These are phyloP conservation scores for Varanus komodoensis DNA, from an alignment of 2,113 vertebrate genomes.

Conservation along the genomic window DNA sequence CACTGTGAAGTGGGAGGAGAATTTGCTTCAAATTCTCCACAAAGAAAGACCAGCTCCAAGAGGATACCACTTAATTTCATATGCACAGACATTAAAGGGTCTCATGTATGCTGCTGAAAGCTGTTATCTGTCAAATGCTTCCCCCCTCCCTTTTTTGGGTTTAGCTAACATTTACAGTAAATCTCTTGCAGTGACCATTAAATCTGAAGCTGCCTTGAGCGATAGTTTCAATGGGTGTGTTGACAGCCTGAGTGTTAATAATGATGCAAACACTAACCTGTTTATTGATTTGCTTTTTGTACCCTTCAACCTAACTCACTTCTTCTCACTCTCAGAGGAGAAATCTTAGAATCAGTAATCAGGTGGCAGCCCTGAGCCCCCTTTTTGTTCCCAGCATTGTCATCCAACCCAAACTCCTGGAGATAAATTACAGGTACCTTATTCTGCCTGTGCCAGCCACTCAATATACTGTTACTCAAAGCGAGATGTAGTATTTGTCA, in stretches of 20 bases:
- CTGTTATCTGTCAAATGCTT: conserved; percentile 74
- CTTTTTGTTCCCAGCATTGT: conserved; percentile 79
- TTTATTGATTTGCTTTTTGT: conserved; percentile 88
- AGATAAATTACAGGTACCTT: conserved; percentile 83
- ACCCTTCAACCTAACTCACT: conserved; percentile 81
- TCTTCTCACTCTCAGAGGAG: conserved; percentile 79
- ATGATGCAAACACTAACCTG: conserved; percentile 85
- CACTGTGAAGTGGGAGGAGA: conserved; percentile 12
- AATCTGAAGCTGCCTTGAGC: conserved; percentile 80
- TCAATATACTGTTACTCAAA: conserved; percentile 79
- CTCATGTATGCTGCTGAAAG: conserved; percentile 68
- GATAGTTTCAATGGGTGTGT: conserved; percentile 80
- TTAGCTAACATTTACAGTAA: conserved; percentile 84
- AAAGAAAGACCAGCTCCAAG: background rate
- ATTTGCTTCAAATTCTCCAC: conserved; percentile 35
- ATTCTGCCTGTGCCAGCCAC: conserved; percentile 78
- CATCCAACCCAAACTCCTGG: conserved; percentile 79
- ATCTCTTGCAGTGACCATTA: conserved; percentile 85
- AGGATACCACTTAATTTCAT: conserved; percentile 60
- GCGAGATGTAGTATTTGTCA: conserved; percentile 80
- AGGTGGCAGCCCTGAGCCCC: conserved; percentile 80
- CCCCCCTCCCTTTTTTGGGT: conserved; percentile 55
- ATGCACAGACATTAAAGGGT: conserved; percentile 73
- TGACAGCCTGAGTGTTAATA: conserved; percentile 85
- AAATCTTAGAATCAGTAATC: conserved; percentile 85